Conservation (phyloP, 2,113 vertebrate genomes). For the Epinephelus fuscoguttatus region DNA sequence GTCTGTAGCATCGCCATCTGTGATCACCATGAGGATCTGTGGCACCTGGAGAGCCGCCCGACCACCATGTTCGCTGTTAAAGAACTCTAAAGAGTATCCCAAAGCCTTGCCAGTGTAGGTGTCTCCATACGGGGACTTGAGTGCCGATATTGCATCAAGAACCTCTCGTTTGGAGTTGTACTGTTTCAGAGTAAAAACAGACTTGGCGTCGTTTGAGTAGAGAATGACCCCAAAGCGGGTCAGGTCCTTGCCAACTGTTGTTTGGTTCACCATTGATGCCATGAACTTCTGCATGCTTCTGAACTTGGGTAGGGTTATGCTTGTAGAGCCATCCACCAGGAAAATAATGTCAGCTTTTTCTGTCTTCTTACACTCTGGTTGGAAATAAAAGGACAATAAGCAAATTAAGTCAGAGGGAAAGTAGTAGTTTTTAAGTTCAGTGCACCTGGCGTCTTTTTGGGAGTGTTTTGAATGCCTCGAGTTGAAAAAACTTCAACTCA, state of each 20-base stretch:
- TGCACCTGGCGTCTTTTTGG: too few relatives aligned
- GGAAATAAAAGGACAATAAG: slow-evolving; percentile 8
- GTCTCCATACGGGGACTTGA: slow-evolving; percentile 51
- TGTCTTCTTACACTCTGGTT: slow-evolving; percentile 82
- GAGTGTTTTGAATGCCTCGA: too few relatives aligned
- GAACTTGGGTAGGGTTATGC: slow-evolving; percentile 71
- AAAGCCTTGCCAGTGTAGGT: slow-evolving; percentile 83
- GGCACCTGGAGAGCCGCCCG: slow-evolving; percentile 63
- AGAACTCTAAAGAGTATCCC: slow-evolving; percentile 75
- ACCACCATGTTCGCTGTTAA: slow-evolving; percentile 75
- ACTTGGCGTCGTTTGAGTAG: slow-evolving; percentile 62
- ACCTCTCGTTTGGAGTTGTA: slow-evolving; percentile 73
- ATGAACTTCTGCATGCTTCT: slow-evolving; percentile 83
- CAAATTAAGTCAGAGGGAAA: neutral
- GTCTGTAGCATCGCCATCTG: slow-evolving; percentile 83
- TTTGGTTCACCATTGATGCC: slow-evolving; percentile 82
- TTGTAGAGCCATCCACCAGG: slow-evolving; percentile 83
- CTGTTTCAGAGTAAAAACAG: slow-evolving; percentile 74
- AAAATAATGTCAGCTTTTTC: slow-evolving; percentile 88
- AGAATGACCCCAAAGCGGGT: slow-evolving; percentile 84
- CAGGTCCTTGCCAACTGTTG: slow-evolving; percentile 75
- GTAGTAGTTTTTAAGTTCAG: too few relatives aligned
- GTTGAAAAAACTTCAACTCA: too few relatives aligned
- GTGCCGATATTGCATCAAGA: slow-evolving; percentile 65
- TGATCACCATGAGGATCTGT: slow-evolving; percentile 86